Evolutionary conservation across 2,113 vertebrate genomes (phyloP).

Genomic region (Cebidichthys violaceus): DNA sequence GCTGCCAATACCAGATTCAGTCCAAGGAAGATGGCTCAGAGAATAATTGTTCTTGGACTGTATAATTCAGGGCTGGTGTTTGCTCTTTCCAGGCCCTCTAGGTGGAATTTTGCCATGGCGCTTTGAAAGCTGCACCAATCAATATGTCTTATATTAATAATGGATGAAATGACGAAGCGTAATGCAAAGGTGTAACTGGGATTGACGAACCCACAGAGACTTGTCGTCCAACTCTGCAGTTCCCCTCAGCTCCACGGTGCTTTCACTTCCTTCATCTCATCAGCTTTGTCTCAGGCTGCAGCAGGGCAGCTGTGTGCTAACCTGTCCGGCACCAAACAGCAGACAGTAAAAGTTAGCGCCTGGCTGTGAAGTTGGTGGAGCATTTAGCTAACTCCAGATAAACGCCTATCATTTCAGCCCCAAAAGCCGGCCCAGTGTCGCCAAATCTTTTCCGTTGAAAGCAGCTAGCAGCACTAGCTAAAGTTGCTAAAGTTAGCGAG

Average conservation of each 20-base stretch:
- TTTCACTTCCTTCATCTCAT: background rate
- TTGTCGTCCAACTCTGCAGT: background rate
- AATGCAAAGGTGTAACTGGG: slow-evolving; percentile 5
- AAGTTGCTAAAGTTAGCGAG: too few species aligned
- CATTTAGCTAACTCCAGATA: background rate
- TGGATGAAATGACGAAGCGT: slow-evolving; percentile 1
- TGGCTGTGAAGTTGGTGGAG: background rate
- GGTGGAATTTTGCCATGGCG: background rate
- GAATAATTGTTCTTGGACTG: too few species aligned
- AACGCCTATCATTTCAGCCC: background rate
- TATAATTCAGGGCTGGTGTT: background rate
- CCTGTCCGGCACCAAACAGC: background rate
- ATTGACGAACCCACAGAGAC: background rate
- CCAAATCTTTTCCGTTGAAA: background rate
- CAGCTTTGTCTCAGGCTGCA: background rate
- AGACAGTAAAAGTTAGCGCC: background rate
- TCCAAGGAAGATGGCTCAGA: too few species aligned
- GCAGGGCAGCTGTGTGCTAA: background rate
- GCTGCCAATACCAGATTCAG: too few species aligned
- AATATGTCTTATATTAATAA: slow-evolving; percentile 20
- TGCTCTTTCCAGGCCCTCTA: background rate
- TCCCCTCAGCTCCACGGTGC: background rate
- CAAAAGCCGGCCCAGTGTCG: background rate
- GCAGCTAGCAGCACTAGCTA: background rate
- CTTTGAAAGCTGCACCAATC: slow-evolving; percentile 17